phyloP scores from a whole-genome alignment of 53 echinoderm and acorn worm species.

The Zoroaster sp. region DNA sequence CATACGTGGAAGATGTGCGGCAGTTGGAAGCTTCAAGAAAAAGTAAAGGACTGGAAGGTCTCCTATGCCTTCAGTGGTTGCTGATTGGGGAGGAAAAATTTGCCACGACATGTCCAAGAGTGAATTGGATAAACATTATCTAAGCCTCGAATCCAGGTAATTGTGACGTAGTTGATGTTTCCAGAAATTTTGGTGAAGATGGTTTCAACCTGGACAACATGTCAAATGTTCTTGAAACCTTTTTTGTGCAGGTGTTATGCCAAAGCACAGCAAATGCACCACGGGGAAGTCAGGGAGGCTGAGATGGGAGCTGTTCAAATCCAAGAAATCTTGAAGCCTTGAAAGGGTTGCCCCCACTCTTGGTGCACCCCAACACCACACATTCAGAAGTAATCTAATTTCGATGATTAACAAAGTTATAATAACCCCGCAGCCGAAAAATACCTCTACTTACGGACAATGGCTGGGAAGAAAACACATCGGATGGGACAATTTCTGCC shows the following conservation, averaged over 20 bases:
- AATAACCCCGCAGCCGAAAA: constrained; percentile 24
- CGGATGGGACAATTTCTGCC: constrained; percentile 31
- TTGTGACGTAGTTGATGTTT: constrained; percentile 27
- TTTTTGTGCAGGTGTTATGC: constrained; percentile 20
- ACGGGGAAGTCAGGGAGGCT: constrained; percentile 7
- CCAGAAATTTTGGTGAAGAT: constrained; percentile 23
- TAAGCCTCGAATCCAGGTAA: constrained; percentile 2
- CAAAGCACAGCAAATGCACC: constrained; percentile 35
- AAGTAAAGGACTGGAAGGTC: constrained; percentile 8
- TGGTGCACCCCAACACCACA: constrained; percentile 50
- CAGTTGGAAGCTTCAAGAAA: constrained; percentile 20
- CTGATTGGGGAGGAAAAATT: constrained; percentile 62
- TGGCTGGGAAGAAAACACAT: constrained; percentile 39
- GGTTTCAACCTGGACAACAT: constrained; percentile 32
- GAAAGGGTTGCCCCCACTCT: not conserved
- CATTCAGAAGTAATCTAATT: constrained; percentile 31
- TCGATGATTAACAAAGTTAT: not conserved
- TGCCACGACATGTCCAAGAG: constrained; percentile 7
- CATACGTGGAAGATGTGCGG: not conserved
- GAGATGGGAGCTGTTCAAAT: not conserved
- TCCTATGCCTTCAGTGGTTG: constrained; percentile 33
- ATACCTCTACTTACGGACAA: constrained; percentile 35
- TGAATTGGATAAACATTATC: constrained; percentile 14
- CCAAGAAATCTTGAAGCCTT: not conserved
- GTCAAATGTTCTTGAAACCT: constrained; percentile 21